Evolutionary conservation across 2,888 invertebrate species (phyloP).

Genomic region (Ceriagrion tenellum): DNA sequence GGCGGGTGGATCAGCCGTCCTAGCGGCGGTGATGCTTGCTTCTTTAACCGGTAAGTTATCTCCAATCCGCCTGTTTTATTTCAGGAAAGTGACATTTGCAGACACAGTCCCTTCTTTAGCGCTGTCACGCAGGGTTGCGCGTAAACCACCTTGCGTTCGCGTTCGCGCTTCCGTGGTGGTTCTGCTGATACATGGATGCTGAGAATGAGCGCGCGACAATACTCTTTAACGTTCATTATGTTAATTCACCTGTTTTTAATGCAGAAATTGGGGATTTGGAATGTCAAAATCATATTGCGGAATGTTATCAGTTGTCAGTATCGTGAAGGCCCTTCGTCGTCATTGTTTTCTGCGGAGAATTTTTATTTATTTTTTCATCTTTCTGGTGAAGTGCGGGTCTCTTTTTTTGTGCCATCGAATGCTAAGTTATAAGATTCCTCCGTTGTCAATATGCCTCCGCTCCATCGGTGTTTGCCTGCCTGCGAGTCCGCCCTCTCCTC

Average conservation of each 20-base stretch:
- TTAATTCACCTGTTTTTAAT: not conserved
- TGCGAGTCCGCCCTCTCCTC: not conserved
- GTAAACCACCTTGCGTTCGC: not conserved
- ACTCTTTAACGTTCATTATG: not conserved
- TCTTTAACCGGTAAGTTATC: conserved; percentile 54
- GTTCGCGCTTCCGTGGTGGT: not conserved
- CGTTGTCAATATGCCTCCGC: not conserved
- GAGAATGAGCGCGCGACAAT: not conserved
- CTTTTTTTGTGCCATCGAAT: not conserved
- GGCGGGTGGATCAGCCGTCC: conserved; percentile 47
- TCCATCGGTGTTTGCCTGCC: not conserved
- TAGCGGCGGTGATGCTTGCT: conserved; percentile 55
- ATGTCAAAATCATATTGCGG: not conserved
- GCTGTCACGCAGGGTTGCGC: not conserved
- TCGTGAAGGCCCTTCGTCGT: not conserved
- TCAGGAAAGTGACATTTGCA: not conserved
- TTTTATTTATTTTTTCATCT: not conserved
- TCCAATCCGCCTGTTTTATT: not conserved
- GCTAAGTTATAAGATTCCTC: not conserved
- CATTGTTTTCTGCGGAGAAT: not conserved
- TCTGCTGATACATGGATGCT: not conserved
- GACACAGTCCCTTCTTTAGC: not conserved
- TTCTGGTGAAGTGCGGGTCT: not conserved
- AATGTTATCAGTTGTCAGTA: not conserved
- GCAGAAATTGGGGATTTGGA: not conserved